phyloP scores from a whole-genome alignment of 2,113 vertebrate species.

The Podiceps cristatus region DNA sequence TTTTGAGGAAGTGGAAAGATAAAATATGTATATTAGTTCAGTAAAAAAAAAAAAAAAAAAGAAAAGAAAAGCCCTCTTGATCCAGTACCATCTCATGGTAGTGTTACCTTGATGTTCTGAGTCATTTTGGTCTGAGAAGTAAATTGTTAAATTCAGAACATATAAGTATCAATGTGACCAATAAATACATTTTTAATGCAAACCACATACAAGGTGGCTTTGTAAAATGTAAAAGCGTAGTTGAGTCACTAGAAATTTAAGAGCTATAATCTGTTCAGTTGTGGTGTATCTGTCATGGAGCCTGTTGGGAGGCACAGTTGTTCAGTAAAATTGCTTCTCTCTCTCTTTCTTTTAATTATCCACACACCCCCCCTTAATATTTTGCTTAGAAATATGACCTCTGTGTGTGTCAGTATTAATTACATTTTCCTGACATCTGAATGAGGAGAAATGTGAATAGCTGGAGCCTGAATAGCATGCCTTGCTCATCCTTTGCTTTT shows the following conservation, averaged over 20 bases:
- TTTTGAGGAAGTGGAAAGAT: not conserved
- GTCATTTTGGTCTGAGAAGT: not conserved
- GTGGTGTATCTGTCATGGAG: not conserved
- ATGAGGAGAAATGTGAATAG: not conserved
- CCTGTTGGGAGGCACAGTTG: not conserved
- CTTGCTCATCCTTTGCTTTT: not conserved
- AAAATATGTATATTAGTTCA: not conserved
- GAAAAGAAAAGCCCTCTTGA: not conserved
- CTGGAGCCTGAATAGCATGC: not conserved
- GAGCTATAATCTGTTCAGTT: slow-evolving; percentile 13
- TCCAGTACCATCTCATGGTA: not conserved
- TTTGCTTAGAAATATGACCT: slow-evolving; percentile 32
- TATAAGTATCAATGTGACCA: not conserved
- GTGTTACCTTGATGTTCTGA: not conserved
- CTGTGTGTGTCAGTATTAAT: slow-evolving; percentile 39
- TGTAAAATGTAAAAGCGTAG: not conserved
- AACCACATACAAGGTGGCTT: not conserved
- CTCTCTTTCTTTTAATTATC: not conserved
- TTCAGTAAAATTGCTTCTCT: slow-evolving; percentile 17
- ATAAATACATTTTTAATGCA: not conserved
- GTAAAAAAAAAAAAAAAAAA: not conserved
- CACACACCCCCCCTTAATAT: not conserved
- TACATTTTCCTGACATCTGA: slow-evolving; percentile 22
- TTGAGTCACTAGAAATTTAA: slow-evolving; percentile 2
- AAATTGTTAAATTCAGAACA: slow-evolving; percentile 14